Base-by-base conservation (phyloP, 2,797 vertebrate species). In the Neosilurus hyrtlii region DNA sequence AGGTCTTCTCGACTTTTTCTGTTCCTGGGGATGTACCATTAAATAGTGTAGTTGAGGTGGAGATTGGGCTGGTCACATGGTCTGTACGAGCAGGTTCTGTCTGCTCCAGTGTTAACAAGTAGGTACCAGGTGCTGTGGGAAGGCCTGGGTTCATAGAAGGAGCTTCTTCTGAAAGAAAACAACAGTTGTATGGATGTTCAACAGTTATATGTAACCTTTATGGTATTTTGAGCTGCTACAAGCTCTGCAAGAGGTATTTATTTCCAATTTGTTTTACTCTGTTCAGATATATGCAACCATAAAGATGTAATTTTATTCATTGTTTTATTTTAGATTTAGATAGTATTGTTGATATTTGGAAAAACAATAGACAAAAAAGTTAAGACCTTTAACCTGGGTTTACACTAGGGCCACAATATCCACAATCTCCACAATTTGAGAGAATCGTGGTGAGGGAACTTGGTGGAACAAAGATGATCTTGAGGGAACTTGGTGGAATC, bases 91-190 rank as follows among this genome's bases (percentile, higher is more conserved):
- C 91, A 86, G 92, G 83, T 75, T 94, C 94, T 7, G 95, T 93
- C 88, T 94, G 94, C 12, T 95, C 93, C 82, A 93, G 92, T 16
- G 94, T 93, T 81, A 95, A 93, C 84, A 95, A 90, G 43, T 92
- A 90, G 10, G 95, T 93, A 86, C 94, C 93, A 0, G 95, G 91
- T 88, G 96, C 92, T 4, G 96, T 93, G 83, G 96, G 94, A 16
- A 94, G 91, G 83, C 93, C 93, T 7, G 85, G 87, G 71, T 83
- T 87, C 35, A 72, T 61, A 37, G 92, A 92, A 57, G 94, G 89
- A 9, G 93, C 89, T 84, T 92, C 92, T 80, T 93, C 97, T 97
- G 94, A 91, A 85, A 93, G 86, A 92, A 89, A 93, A 93, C 87
- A 57, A 76, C 22, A 62, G 14, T 24, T 4, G 52, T 11, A 52